phyloP scores from a whole-genome alignment of 2,113 vertebrate species.

The Toxostoma redivivum region DNA sequence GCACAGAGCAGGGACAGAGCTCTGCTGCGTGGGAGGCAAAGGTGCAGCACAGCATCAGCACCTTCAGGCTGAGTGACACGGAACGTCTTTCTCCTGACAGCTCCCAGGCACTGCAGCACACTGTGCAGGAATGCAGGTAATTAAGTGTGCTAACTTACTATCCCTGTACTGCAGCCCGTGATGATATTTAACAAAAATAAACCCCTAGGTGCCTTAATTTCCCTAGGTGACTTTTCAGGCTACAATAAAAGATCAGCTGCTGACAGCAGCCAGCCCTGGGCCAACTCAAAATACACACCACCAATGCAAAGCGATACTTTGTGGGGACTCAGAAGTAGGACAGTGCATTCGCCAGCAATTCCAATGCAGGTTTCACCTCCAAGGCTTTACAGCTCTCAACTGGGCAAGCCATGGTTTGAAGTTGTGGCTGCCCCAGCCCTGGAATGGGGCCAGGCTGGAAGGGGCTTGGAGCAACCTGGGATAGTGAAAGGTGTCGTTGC shows the following conservation, averaged over 20 bases:
- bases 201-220: not conserved
- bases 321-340: not conserved
- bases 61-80: not conserved
- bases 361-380: not conserved
- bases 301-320: not conserved
- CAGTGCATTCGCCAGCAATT: not conserved
- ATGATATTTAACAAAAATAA: not conserved
- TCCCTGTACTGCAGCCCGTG: not conserved
- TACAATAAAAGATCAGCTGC: not conserved
- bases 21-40: not conserved
- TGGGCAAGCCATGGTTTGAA: not conserved
- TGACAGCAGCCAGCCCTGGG: not conserved
- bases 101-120: not conserved
- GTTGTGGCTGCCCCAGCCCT: not conserved
- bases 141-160: not conserved
- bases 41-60: not conserved
- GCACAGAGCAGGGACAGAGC: not conserved
- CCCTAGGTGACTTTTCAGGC: not conserved
- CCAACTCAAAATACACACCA: not conserved
- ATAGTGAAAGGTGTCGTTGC: not conserved
- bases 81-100: not conserved
- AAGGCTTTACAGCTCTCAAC: not conserved
- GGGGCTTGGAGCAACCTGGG: not conserved
- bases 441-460: not conserved
- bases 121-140: not conserved